phyloP scores from a whole-genome alignment of 2,113 vertebrate genomes.

The Martes martes region DNA sequence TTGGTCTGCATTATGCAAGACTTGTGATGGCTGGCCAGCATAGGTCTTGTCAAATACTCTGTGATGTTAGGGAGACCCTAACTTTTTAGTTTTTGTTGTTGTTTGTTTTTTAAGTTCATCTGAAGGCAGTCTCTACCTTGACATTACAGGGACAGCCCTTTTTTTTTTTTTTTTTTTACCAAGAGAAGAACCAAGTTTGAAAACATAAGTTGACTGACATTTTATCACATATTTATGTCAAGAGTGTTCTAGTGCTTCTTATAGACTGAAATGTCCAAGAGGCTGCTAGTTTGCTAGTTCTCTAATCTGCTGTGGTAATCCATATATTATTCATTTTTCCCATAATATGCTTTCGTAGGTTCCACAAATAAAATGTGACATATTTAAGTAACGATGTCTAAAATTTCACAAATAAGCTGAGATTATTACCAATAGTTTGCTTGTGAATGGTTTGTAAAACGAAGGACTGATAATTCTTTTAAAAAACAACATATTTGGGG shows the following conservation, averaged over 20 bases:
- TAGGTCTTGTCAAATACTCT: not conserved
- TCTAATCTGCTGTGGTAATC: not conserved
- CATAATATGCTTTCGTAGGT: not conserved
- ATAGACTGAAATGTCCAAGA: not conserved
- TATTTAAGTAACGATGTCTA: not conserved
- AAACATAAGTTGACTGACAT: not conserved
- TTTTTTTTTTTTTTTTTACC: not conserved
- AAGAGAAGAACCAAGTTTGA: not conserved
- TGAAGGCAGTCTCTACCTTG: not conserved
- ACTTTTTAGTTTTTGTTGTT: not conserved
- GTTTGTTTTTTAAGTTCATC: not conserved
- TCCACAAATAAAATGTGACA: not conserved
- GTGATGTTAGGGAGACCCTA: not conserved
- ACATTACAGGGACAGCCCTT: not conserved
- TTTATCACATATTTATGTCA: not conserved
- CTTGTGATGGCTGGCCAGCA: not conserved
- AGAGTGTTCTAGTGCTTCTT: not conserved
- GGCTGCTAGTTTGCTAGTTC: not conserved
- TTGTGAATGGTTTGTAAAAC: not conserved
- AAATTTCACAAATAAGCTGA: not conserved
- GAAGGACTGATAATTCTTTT: not conserved
- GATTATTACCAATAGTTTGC: not conserved
- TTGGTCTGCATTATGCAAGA: not conserved
- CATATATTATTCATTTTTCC: not conserved
- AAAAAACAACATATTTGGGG: not conserved